Evolutionary conservation across 2,797 vertebrate species (phyloP).

Genomic region (Aotus griseimembra): DNA sequence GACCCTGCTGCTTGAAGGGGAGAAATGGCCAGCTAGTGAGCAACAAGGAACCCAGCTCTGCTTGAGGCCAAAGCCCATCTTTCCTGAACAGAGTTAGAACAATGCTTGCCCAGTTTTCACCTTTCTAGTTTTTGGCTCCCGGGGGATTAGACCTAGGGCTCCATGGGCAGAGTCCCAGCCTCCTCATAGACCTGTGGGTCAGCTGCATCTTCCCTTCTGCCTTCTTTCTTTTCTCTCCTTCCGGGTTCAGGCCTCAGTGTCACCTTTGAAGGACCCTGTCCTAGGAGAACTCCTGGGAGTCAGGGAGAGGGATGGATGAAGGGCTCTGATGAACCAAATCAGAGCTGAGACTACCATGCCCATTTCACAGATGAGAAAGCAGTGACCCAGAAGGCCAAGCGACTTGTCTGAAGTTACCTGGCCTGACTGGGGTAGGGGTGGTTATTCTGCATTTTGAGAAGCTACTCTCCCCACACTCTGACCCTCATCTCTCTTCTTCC

Average conservation of each 20-base stretch:
- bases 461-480: neutral
- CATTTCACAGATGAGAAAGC: neutral
- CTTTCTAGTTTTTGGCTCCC: neutral
- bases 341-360: neutral
- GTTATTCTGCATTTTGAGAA: neutral
- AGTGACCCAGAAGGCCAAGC: neutral
- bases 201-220: neutral
- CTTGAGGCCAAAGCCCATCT: neutral
- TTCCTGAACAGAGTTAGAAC: neutral
- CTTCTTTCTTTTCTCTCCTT: neutral
- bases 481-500: neutral
- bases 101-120: too few species aligned
- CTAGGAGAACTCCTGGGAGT: neutral
- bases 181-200: neutral
- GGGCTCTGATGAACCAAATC: neutral
- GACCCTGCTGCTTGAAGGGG: neutral
- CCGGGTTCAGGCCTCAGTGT: neutral
- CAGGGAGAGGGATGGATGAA: neutral
- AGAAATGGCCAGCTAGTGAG: neutral
- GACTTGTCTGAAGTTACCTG: neutral
- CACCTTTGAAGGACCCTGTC: neutral
- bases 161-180: neutral
- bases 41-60: neutral
- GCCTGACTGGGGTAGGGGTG: neutral
- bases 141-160: neutral